These are phyloP conservation scores for Pelmatolapia mariae DNA, from an alignment of 2,113 vertebrate species.

Conservation along the genomic window DNA sequence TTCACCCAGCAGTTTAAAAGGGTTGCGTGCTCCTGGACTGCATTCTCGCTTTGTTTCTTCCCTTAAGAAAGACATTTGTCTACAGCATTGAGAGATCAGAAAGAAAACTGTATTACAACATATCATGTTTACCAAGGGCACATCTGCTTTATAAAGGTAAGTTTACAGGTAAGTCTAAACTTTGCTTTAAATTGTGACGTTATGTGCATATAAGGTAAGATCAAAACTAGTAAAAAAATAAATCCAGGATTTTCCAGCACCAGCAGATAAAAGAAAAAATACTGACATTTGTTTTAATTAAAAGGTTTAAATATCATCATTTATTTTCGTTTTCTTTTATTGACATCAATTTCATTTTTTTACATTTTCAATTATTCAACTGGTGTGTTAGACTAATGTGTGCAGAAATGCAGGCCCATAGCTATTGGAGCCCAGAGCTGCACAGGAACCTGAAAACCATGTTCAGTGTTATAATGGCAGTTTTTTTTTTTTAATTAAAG, in stretches of 20 bases:
- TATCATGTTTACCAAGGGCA: fast-evolving
- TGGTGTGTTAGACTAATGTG: not conserved
- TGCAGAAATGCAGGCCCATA: not conserved
- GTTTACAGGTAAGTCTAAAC: not conserved
- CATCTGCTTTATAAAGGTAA: not conserved
- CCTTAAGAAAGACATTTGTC: not conserved
- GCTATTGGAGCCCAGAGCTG: not conserved
- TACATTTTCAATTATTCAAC: not conserved
- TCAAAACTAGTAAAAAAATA: fast-evolving
- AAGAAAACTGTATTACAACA: fast-evolving
- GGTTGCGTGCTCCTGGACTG: fast-evolving
- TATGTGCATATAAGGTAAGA: not conserved
- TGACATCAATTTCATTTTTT: not conserved
- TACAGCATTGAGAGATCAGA: fast-evolving
- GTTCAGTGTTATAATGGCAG: not conserved
- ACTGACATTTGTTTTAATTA: fast-evolving
- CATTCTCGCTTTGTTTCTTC: not conserved
- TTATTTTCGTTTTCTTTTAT: fast-evolving
- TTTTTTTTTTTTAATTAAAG: not conserved
- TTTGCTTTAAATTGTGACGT: not conserved
- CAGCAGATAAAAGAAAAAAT: not conserved
- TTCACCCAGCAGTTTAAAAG: not conserved
- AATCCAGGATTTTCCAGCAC: not conserved
- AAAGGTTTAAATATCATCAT: not conserved
- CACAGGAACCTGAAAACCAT: not conserved